Evolutionary conservation across 1,140 invertebrate species (phyloP), one percentile per base, ranked within the genome.

Genomic region (Lepidurus couesii): DNA sequence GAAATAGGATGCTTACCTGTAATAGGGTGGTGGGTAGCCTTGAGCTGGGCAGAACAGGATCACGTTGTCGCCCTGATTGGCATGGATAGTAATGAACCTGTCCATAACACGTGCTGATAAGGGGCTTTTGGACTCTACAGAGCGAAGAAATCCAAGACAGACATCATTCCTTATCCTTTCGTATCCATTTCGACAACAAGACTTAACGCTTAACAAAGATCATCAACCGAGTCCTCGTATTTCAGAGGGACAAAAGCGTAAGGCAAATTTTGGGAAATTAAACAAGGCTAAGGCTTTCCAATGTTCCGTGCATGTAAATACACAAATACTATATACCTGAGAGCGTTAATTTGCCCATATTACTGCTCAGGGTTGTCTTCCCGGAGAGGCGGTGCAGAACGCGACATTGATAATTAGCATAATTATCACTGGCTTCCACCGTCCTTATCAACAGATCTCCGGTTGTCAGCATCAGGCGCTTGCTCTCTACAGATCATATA

Each of bases 31-130:
- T 5, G 92, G 92, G 88, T 90, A 90, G 74, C 91, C 92, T 85
- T 92, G 91, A 73, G 91, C 91, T 8, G 90, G 89, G 84, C 92
- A 93, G 13, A 91, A 90, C 81, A 93, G 84, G 78, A 88, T 89
- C 77, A 92, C 89, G 82, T 91, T 89, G 78, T 91, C 90, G 42
- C 91, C 92, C 76, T 90, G 86, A 79, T 88, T 87, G 44, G 89
- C 90, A 79, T 89, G 87, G 78, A 88, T 86, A 53, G 86, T 85
- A 80, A 88, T 88, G 82, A 91, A 89, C 81, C 90, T 89, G 82
- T 91, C 91, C n/a, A 88, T 89, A 77, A 92, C 86, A 76, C 90
- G 86, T 10, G 91, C 91, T 81, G 90, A 87, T 78, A 91, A 90
- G 81, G 87, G 88, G 43, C 90, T 91, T 83, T 92, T 91, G n/a